Conservation (phyloP, 2,888 invertebrate genomes). For the Invenusta paracnida region DNA sequence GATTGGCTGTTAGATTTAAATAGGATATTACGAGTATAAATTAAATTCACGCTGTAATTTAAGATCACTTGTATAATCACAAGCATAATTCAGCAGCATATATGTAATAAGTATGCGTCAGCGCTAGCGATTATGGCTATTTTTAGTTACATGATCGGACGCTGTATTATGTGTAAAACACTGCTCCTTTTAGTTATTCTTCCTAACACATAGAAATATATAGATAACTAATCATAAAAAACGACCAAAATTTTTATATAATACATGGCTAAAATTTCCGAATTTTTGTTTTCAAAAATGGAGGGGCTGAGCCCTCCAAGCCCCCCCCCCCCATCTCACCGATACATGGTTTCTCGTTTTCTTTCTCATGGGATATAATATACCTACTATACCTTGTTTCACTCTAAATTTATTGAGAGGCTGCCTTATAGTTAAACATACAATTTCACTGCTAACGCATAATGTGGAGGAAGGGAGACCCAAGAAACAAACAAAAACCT, state of each 20-base stretch:
- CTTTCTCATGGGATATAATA: no score
- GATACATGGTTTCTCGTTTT: no score
- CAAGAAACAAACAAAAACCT: no score
- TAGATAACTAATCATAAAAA: no score
- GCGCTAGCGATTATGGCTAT: neutral
- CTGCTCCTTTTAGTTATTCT: no score
- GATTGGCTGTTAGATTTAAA: constrained; percentile 21
- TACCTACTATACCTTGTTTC: no score
- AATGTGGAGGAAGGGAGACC: no score
- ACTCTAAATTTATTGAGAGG: no score
- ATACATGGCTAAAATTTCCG: neutral
- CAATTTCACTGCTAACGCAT: no score
- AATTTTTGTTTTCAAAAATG: neutral
- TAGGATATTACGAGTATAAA: constrained; percentile 23
- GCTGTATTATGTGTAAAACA: no score
- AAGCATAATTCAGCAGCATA: constrained; percentile 25
- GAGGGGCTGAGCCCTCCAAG: neutral
- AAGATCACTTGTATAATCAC: constrained; percentile 18
- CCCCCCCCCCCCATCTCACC: neutral
- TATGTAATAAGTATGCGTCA: constrained; percentile 4
- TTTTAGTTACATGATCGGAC: neutral
- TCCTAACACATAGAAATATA: no score
- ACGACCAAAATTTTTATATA: neutral
- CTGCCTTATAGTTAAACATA: no score
- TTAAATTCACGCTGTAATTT: constrained; percentile 26